These are phyloP conservation scores for Cygnus buccinator DNA, from an alignment of 2,113 vertebrate genomes.

Conservation along the genomic window DNA sequence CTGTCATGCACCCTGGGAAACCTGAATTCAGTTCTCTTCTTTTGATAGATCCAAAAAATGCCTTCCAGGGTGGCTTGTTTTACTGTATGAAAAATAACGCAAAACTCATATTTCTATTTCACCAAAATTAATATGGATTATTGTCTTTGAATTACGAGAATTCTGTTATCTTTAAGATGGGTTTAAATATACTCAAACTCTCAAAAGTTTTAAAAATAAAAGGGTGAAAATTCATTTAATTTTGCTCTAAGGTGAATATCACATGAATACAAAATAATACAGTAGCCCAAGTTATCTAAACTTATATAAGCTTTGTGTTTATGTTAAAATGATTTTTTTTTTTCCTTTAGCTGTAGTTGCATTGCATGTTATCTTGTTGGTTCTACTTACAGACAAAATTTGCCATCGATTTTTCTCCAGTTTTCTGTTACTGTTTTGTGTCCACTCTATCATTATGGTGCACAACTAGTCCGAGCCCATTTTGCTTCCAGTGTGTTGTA, in stretches of 20 bases:
- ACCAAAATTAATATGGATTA: neutral
- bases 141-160: neutral
- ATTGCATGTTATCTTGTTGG: neutral
- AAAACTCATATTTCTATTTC: neutral
- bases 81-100: neutral
- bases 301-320: neutral
- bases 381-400: neutral
- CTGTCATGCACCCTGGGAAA: neutral
- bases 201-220: neutral
- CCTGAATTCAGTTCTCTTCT: neutral
- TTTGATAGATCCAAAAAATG: neutral
- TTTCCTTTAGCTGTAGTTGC: neutral
- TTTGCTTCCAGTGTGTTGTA: neutral
- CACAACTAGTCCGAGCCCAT: neutral
- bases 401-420: neutral
- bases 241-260: neutral
- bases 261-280: neutral
- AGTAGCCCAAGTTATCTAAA: neutral
- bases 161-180: neutral
- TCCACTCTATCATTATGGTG: neutral
- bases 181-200: neutral
- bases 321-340: neutral
- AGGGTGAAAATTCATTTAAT: neutral
- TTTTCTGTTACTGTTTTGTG: neutral
- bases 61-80: neutral